Conservation (phyloP, 2,888 invertebrate genomes). For the Tachystola acroxantha region DNA sequence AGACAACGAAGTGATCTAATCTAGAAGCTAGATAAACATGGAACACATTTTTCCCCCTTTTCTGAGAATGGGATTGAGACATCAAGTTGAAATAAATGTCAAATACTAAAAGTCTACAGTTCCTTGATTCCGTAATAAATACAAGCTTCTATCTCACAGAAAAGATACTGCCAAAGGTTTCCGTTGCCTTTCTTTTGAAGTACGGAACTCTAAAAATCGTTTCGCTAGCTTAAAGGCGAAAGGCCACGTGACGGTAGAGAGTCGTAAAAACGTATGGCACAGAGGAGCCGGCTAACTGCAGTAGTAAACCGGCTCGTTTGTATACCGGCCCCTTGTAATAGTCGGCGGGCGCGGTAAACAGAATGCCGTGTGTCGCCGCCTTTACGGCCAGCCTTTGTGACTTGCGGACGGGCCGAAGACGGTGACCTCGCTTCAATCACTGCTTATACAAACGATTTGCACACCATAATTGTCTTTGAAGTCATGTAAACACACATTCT, state of each 20-base stretch:
- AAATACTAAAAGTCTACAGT: too few relatives aligned
- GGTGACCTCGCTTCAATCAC: constrained; percentile 36
- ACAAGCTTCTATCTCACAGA: too few relatives aligned
- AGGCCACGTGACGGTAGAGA: constrained; percentile 66
- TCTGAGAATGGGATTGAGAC: too few relatives aligned
- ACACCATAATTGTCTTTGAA: constrained; percentile 8
- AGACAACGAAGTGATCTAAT: too few relatives aligned
- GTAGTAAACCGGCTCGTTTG: constrained; percentile 71
- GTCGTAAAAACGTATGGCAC: constrained; percentile 74
- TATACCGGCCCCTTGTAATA: constrained; percentile 73
- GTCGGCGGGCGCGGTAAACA: constrained; percentile 65
- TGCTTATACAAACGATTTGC: constrained; percentile 30
- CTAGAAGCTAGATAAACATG: too few relatives aligned
- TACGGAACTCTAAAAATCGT: too few relatives aligned
- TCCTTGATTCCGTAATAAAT: too few relatives aligned
- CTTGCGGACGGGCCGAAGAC: constrained; percentile 53
- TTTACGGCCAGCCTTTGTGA: constrained; percentile 69
- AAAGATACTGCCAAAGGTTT: too few relatives aligned
- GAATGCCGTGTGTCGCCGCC: constrained; percentile 70
- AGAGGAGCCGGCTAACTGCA: constrained; percentile 71
- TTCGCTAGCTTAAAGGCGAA: constrained; percentile 71
- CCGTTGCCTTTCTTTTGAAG: too few relatives aligned
- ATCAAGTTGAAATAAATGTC: too few relatives aligned
- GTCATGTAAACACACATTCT: too few relatives aligned
- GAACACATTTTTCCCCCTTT: too few relatives aligned